Percentiles rank a stretch among this genome's conserved stretches.
These are phyloP conservation scores for Paraescarpia echinospica DNA, from an alignment of 1,140 invertebrate species.

Conservation along the genomic window DNA sequence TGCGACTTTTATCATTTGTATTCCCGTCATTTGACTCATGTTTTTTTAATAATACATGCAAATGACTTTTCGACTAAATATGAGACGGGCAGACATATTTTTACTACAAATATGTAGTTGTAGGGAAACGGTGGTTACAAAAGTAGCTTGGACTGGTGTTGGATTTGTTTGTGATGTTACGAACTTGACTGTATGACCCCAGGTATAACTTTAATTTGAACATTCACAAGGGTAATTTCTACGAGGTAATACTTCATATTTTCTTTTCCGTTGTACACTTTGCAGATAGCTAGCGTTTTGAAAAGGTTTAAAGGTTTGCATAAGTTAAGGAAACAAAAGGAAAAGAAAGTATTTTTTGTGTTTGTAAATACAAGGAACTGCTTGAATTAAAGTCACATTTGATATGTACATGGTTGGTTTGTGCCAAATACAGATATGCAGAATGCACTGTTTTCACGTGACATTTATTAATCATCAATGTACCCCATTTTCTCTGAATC, in stretches of 20 bases:
- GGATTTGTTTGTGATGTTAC: background rate
- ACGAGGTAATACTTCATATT: background rate
- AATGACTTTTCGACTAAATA: background rate
- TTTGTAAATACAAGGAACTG: background rate
- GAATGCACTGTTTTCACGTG: background rate
- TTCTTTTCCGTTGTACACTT: background rate
- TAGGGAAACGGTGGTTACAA: background rate
- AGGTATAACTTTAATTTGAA: background rate
- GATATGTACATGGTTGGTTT: background rate
- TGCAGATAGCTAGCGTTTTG: background rate
- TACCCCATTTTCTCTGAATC: background rate
- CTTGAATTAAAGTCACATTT: conserved; percentile 1
- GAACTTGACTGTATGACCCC: background rate
- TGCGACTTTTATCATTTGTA: no score
- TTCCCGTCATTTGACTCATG: no score
- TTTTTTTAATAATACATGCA: background rate
- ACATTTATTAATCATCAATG: background rate
- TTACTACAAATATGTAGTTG: background rate
- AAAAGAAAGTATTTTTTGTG: background rate
- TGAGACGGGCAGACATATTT: background rate
- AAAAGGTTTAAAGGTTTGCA: background rate
- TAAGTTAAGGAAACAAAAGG: background rate
- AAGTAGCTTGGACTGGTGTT: background rate
- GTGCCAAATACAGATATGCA: conserved; percentile 1
- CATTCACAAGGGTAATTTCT: background rate